phyloP scores from a whole-genome alignment of 1,140 invertebrate genomes.

The Anastatus disparis region DNA sequence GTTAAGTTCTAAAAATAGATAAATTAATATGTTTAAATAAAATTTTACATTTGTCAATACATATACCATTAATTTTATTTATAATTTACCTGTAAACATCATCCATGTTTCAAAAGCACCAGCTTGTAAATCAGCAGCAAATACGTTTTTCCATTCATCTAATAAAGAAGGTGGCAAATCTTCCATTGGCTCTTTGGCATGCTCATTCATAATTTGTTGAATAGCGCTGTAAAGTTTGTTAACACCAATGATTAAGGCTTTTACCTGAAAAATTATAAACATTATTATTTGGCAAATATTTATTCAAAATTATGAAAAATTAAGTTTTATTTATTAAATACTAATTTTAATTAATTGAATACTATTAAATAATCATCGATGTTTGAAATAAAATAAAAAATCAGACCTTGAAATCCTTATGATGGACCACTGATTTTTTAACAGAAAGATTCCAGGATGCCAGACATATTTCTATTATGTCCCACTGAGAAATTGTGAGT shows the following conservation, averaged over 20 bases:
- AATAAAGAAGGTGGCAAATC: slow-evolving; percentile 63
- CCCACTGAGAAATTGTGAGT: slow-evolving; percentile 70
- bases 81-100: slow-evolving; percentile 55
- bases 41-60: too few species aligned
- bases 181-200: slow-evolving; percentile 63
- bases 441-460: slow-evolving; percentile 71
- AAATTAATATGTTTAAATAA: slow-evolving; percentile 22
- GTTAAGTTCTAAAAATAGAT: slow-evolving; percentile 46
- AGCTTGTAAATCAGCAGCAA: slow-evolving; percentile 66
- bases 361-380: too few species aligned
- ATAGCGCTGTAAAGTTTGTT: slow-evolving; percentile 66
- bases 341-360: too few species aligned
- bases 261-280: slow-evolving; percentile 57
- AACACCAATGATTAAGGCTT: slow-evolving; percentile 65
- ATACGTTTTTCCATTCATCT: slow-evolving; percentile 72
- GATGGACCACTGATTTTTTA: slow-evolving; percentile 61
- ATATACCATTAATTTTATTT: too few species aligned
- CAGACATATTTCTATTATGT: slow-evolving; percentile 74
- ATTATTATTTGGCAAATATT: too few species aligned
- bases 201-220: slow-evolving; percentile 62
- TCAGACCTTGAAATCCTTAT: slow-evolving; percentile 61
- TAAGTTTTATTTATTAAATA: not conserved
- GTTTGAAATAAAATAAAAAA: too few species aligned
- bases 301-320: slow-evolving; percentile 14
- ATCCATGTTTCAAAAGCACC: slow-evolving; percentile 68